phyloP scores from a whole-genome alignment of 1,140 invertebrate species.

The Hyphantria cunea region DNA sequence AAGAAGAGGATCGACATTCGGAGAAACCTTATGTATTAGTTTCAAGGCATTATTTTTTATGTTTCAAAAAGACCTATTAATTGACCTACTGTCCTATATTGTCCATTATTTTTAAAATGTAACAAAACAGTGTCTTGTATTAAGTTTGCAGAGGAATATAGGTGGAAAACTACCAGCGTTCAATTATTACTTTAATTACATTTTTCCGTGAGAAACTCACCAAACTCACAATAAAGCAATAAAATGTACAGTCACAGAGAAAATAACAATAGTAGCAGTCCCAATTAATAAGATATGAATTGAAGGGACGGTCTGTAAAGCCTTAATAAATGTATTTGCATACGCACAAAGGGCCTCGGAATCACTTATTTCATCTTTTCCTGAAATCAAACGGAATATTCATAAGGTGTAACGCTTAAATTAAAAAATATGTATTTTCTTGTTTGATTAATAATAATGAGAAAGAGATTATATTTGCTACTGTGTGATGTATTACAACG shows the following conservation, averaged over 20 bases:
- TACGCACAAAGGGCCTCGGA: conserved; percentile 15
- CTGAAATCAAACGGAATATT: conserved; percentile 18
- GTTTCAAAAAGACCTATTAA: too few relatives aligned
- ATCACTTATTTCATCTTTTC: conserved; percentile 23
- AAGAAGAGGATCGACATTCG: too few relatives aligned
- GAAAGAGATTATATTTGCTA: background rate
- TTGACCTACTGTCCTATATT: too few relatives aligned
- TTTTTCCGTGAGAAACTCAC: background rate
- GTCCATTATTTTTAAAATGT: too few relatives aligned
- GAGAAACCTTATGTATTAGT: too few relatives aligned
- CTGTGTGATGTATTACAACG: too few relatives aligned
- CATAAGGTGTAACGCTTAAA: conserved; percentile 7
- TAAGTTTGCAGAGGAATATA: too few relatives aligned
- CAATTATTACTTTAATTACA: too few relatives aligned
- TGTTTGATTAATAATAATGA: background rate
- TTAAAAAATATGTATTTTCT: conserved; percentile 1
- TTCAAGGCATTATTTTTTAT: too few relatives aligned
- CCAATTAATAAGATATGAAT: conserved; percentile 27
- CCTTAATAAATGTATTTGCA: conserved; percentile 25
- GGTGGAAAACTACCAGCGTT: too few relatives aligned
- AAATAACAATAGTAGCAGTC: conserved; percentile 20
- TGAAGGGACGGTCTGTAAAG: conserved; percentile 3
- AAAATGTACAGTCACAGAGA: conserved; percentile 15
- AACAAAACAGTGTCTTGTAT: too few relatives aligned
- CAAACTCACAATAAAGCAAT: background rate